phyloP scores from a whole-genome alignment of 2,113 vertebrate genomes.

The Dipodomys ordii region DNA sequence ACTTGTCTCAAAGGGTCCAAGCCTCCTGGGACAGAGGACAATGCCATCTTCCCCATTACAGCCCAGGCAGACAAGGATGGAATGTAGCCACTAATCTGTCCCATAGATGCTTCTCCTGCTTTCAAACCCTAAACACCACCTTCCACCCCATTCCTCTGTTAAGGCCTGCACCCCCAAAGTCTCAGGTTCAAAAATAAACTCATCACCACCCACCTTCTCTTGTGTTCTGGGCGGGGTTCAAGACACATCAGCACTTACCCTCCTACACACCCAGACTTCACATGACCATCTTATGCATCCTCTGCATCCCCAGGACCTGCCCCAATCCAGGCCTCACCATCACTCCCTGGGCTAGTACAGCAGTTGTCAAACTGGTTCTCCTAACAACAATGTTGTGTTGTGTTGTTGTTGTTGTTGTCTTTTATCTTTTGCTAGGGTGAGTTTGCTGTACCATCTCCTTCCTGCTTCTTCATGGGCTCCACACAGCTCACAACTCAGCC shows the following conservation, averaged over 20 bases:
- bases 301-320: background rate
- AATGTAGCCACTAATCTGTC: background rate
- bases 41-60: background rate
- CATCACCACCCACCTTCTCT: background rate
- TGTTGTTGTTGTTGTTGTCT: background rate
- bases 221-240: background rate
- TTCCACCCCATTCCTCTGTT: background rate
- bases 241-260: background rate
- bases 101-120: background rate
- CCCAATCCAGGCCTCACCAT: conserved; percentile 25
- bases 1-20: background rate
- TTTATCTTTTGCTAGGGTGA: background rate
- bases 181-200: conserved; percentile 5
- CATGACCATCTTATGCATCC: background rate
- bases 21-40: background rate
- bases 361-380: conserved; percentile 54
- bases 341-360: conserved; percentile 27
- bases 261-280: background rate
- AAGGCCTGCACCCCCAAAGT: background rate
- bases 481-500: background rate
- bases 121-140: background rate
- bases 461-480: background rate
- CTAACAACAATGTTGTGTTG: conserved; percentile 6
- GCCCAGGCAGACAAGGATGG: background rate
- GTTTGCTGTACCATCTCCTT: background rate